Base-by-base conservation (phyloP, 2,113 vertebrate genomes). In the Tringa solitaria region DNA sequence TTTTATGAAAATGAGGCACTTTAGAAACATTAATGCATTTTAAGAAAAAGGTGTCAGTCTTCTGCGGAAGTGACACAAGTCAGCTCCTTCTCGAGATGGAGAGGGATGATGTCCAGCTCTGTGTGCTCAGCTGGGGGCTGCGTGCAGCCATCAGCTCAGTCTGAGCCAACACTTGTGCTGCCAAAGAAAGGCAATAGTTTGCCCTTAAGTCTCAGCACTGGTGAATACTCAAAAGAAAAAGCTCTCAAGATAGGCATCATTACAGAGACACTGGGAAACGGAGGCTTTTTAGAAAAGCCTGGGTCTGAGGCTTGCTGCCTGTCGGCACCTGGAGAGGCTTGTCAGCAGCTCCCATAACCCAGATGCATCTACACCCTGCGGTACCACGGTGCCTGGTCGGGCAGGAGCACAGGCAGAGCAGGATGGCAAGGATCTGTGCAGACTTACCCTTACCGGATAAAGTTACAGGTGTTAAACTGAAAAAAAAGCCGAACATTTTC, bases 381-480 rank as follows among this genome's bases (percentile, higher is more conserved):
- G 21, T 11, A 18, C 2, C 69, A 2, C 21, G 59, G 65, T 39
- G 16, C 14, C 45, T 5, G 80, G 39, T 23, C 43, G 48, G 75
- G 75, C 2, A 10, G 54, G 35, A 74, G 60, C 73, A 22, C 1
- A 8, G 48, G 30, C 22, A 16, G 63, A 46, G 74, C 74, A 45
- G 60, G 35, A 9, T 2, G 26, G 39, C 46, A 15, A 56, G 46
- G 50, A 79, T 7, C 51, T 17, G 22, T 2, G 59, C 59, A 54
- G n/a, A 54, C 46, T n/a, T 5, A 10, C 45, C 57, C 43, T 23
- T 5, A 84, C 43, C 24, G 32, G 75, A 79, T 12, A 63, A 80
- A 79, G 88, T 50, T 43, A 79, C 76, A 54, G 48, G 39, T 78
- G 59, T 56, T 86, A 48, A 96, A 95, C 48, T 37, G 69, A 93